phyloP scores from a whole-genome alignment of 30 jellyfish, hydroid and myxozoan genomes.

The Pseudorhiza aurosa region DNA sequence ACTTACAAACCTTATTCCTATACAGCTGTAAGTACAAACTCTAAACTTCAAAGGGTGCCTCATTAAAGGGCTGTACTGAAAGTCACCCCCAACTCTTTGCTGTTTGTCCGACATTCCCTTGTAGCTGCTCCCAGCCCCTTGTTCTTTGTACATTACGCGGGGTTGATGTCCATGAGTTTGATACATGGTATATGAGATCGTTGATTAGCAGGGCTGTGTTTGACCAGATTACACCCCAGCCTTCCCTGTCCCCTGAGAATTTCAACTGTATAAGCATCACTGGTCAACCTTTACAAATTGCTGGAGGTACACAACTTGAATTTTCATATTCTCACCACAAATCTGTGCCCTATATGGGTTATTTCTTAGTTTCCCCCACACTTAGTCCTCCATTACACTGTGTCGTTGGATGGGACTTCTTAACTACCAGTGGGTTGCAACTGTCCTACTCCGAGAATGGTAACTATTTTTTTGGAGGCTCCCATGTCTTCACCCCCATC shows the following conservation, averaged over 20 bases:
- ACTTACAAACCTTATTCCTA: too few species aligned
- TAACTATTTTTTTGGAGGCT: constrained; percentile 1
- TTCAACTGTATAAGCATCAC: constrained; percentile 12
- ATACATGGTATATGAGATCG: constrained; percentile 62
- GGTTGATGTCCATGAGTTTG: constrained; percentile 25
- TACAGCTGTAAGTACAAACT: too few species aligned
- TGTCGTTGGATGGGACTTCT: constrained; percentile 38
- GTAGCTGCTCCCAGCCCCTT: too few species aligned
- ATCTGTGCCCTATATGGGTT: constrained; percentile 7
- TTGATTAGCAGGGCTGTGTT: constrained; percentile 10
- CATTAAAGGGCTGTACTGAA: constrained; percentile 53
- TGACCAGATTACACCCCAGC: too few species aligned
- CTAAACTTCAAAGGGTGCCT: too few species aligned
- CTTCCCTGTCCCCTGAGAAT: too few species aligned
- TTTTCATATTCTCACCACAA: constrained; percentile 1
- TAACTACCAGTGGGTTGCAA: background rate
- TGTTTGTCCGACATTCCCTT: constrained; percentile 8
- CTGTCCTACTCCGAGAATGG: background rate
- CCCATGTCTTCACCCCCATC: constrained; percentile 1
- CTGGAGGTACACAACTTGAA: background rate
- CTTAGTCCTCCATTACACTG: constrained; percentile 14
- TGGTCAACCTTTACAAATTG: constrained; percentile 34
- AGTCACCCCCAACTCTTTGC: constrained; percentile 47
- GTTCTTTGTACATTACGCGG: constrained; percentile 23
- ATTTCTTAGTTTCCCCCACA: constrained; percentile 3